A percentile compares a stretch with the other conserved stretches of the same genome.
phyloP scores from a whole-genome alignment of 35 echinoderm and acorn worm species.

The Antedon bifida region DNA sequence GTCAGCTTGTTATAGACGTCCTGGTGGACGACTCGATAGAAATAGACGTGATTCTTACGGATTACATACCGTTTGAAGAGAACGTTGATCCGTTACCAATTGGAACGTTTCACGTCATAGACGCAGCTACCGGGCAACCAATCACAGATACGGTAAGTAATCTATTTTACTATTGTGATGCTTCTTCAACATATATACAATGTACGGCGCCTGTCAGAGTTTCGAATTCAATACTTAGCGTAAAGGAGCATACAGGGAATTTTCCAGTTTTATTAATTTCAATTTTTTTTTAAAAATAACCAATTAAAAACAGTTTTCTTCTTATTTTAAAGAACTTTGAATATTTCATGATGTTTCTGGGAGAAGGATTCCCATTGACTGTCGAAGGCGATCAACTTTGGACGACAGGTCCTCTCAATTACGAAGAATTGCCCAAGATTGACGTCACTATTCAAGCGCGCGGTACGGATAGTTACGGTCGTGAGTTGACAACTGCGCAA shows the following conservation, averaged over 20 bases:
- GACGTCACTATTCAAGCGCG: not conserved
- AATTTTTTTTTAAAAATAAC: too few species aligned
- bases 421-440: not conserved
- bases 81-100: not conserved
- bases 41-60: not conserved
- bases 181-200: too few species aligned
- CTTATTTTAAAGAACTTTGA: not conserved
- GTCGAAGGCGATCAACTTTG: not conserved
- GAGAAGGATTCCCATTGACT: not conserved
- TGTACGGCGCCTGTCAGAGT: too few species aligned
- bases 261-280: too few species aligned
- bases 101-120: not conserved
- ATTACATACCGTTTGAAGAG: not conserved
- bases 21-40: not conserved
- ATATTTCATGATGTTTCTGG: not conserved
- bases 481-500: not conserved
- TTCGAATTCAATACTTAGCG: too few species aligned
- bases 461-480: not conserved
- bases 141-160: not conserved
- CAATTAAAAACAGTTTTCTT: too few species aligned
- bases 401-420: not conserved
- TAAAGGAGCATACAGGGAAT: too few species aligned
- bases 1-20: not conserved
- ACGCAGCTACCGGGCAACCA: not conserved
- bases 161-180: too few species aligned